Evolutionary conservation across 1,140 invertebrate species (phyloP).

Genomic region (Leptoteleia sp.): DNA sequence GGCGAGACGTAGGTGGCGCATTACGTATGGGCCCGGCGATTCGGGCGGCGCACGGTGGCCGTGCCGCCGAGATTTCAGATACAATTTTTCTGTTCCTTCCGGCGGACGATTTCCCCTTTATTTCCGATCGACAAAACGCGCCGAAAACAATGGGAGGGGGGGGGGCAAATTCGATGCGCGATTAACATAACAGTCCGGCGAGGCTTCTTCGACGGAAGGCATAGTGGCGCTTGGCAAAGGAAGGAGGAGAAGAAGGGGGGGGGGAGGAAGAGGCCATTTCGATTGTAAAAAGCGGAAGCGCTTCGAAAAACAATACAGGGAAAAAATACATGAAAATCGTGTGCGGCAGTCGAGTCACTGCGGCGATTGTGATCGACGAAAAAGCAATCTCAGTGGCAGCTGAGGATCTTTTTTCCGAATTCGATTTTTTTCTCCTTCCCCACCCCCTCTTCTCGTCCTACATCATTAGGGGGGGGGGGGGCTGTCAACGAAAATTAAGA

Average conservation of each 20-base stretch:
- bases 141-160: slow-evolving; percentile 13
- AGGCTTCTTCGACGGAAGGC: slow-evolving; percentile 1
- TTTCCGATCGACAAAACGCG: neutral
- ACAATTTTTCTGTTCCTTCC: slow-evolving; percentile 21
- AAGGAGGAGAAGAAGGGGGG: too few relatives aligned
- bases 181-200: slow-evolving; percentile 19
- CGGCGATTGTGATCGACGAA: slow-evolving; percentile 14
- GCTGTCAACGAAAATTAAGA: slow-evolving; percentile 28
- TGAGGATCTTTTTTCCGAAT: slow-evolving; percentile 47
- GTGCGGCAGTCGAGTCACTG: slow-evolving; percentile 22
- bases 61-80: slow-evolving; percentile 35
- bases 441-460: too few relatives aligned
- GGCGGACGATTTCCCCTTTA: slow-evolving; percentile 22
- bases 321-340: slow-evolving; percentile 33
- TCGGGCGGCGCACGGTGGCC: neutral
- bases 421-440: slow-evolving; percentile 36
- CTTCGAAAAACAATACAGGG: slow-evolving; percentile 20
- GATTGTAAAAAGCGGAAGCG: slow-evolving; percentile 33
- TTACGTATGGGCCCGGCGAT: slow-evolving; percentile 35
- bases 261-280: too few relatives aligned
- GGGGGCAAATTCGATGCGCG: slow-evolving; percentile 2
- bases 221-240: too few relatives aligned
- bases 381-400: slow-evolving; percentile 38
- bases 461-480: too few relatives aligned
- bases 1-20: slow-evolving; percentile 32